Percentiles rank a stretch among this genome's conserved stretches.
Conservation (phyloP, 2,888 invertebrate genomes). For the Drepanosiphum platanoidis region DNA sequence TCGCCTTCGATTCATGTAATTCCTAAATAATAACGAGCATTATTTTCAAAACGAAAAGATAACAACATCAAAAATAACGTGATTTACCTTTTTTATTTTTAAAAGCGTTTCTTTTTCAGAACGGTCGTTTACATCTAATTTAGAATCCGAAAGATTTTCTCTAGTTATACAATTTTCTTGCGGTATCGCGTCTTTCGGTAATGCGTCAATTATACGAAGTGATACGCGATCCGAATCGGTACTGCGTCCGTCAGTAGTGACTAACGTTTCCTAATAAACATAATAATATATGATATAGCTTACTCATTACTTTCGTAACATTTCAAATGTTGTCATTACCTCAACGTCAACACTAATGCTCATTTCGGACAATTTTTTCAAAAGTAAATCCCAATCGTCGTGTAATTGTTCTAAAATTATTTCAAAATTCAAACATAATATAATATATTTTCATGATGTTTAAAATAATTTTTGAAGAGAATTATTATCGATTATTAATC, state of each 20-base stretch:
- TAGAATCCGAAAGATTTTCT: slow-evolving; percentile 94
- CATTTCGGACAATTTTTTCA: slow-evolving; percentile 94
- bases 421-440: slow-evolving; percentile 9
- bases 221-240: slow-evolving; percentile 98
- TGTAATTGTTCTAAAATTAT: slow-evolving; percentile 80
- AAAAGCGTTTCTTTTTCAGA: slow-evolving; percentile 84
- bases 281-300: no score
- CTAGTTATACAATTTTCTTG: slow-evolving; percentile 96
- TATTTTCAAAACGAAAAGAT: background rate
- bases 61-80: background rate
- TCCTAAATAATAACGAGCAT: slow-evolving; percentile 72
- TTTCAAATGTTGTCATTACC: no score
- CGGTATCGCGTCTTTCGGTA: slow-evolving; percentile 97
- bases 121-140: slow-evolving; percentile 91
- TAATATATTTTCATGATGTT: background rate
- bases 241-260: slow-evolving; percentile 97
- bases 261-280: slow-evolving; percentile 92
- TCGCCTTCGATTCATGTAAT: slow-evolving; percentile 96
- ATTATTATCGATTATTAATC: no score
- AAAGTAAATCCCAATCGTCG: slow-evolving; percentile 92
- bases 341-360: slow-evolving; percentile 97
- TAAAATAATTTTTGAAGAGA: background rate
- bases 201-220: slow-evolving; percentile 99
- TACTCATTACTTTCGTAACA: no score
- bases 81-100: slow-evolving; percentile 71